phyloP scores from a whole-genome alignment of 2,113 vertebrate species.

The Engystomops pustulosus region DNA sequence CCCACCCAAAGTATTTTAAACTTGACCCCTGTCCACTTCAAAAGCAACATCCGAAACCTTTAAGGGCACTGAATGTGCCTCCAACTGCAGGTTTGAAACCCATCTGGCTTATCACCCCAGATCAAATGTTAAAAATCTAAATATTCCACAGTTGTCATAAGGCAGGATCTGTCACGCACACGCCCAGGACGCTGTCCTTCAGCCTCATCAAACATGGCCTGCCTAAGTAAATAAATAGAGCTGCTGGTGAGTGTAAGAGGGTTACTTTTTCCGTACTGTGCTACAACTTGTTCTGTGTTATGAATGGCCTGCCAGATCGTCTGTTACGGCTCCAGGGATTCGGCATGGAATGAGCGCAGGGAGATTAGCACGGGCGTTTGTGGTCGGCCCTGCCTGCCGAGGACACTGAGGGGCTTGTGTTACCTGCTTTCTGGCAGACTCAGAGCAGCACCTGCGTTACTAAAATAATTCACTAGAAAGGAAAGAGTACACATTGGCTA shows the following conservation, averaged over 20 bases:
- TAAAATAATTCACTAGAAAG: constrained; percentile 5
- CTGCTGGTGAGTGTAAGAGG: not conserved
- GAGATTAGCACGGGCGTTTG: constrained; percentile 40
- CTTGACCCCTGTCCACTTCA: constrained; percentile 49
- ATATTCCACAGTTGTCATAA: constrained; percentile 10
- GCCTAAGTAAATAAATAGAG: not conserved
- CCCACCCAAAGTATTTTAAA: constrained; percentile 42
- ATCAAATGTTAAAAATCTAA: constrained; percentile 47
- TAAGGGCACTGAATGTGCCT: constrained; percentile 7
- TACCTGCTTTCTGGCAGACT: constrained; percentile 41
- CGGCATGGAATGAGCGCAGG: not conserved
- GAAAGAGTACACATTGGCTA: not conserved
- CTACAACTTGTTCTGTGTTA: constrained; percentile 21
- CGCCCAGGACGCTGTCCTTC: not conserved
- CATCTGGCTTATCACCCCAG: constrained; percentile 22
- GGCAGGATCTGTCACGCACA: constrained; percentile 30
- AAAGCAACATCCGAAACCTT: constrained; percentile 37
- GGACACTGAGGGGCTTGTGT: constrained; percentile 33
- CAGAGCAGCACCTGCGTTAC: constrained; percentile 22
- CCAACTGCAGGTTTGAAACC: not conserved
- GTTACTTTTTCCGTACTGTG: not conserved
- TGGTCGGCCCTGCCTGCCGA: not conserved
- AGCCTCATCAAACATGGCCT: constrained; percentile 11
- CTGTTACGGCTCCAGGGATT: constrained; percentile 8
- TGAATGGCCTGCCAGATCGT: constrained; percentile 1